Conservation (phyloP, 2,888 invertebrate genomes). For the Pseudanteris insignis region DNA sequence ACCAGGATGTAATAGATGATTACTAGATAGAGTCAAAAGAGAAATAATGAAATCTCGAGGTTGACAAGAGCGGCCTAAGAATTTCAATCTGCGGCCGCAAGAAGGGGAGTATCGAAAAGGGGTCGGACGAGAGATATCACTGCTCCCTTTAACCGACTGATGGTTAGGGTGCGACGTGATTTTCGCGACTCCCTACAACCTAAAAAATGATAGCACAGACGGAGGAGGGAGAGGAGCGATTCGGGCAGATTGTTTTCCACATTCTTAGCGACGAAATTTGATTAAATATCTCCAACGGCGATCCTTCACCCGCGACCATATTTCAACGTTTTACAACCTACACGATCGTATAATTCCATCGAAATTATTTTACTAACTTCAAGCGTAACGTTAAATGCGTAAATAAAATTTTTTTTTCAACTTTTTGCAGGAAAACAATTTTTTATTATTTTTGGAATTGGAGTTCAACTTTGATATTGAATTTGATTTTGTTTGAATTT, state of each 20-base stretch:
- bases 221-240: no score
- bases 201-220: conserved; percentile 57
- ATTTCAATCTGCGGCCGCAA: conserved; percentile 66
- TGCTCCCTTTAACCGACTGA: conserved; percentile 47
- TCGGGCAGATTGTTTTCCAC: conserved; percentile 41
- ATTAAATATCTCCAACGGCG: conserved; percentile 35
- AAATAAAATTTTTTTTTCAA: no score
- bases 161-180: conserved; percentile 56
- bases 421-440: no score
- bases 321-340: no score
- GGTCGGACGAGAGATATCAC: conserved; percentile 51
- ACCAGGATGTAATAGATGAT: conserved; percentile 50
- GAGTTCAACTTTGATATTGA: no score
- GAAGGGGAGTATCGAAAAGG: conserved; percentile 52
- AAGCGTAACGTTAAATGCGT: no score
- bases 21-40: conserved; percentile 52
- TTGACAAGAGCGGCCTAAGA: conserved; percentile 57
- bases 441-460: no score
- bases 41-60: conserved; percentile 64
- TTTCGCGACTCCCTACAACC: conserved; percentile 52
- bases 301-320: conserved; percentile 6
- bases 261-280: conserved; percentile 34
- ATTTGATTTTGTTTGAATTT: no score
- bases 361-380: no score
- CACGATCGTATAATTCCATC: no score